Base-by-base conservation (phyloP, 1,140 invertebrate species). In the Tetragonula clypearis region DNA sequence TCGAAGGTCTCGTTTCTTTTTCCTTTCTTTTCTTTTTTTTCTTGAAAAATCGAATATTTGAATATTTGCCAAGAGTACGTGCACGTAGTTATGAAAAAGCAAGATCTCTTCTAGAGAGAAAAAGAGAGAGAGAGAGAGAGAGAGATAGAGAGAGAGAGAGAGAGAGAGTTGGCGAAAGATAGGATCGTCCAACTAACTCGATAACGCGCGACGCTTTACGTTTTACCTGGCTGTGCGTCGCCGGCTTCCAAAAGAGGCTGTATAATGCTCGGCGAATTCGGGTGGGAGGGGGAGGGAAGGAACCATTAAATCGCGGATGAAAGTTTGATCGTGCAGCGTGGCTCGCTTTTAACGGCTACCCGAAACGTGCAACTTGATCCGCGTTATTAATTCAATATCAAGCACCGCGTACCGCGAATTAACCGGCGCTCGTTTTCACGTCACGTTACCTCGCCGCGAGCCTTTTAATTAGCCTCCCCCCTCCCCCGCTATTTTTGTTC, bases 381-480 rank as follows among this genome's bases (percentile, higher is more conserved):
- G 5, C 68, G 68, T 84, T 84, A 84, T 84, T 84, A 84, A 84
- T 79, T 84, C 77, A 73, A 79, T 72, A 60, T 41, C 75, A 26
- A 21, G 21, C 19, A 56, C 60, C 41, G 53, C 53, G 55, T 69
- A 56, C 74, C 74, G 23, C 74, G 82, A 78, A 69, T 78, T 78
- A 69, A 71, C 65, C n/a, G 19, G n/a, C 35, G 55, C 65, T 49
- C 79, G 79, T 73, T 81, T 79, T 71, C 69, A 26, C 69, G n/a
- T 49, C 56, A 14, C 35, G 30, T 35, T 72, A 8, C 35, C 9
- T 23, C n/a, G 23, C 41, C 15, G 12, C 23, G 58, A 78, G 41
- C 41, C 17, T 58, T 78, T 78, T 78, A 78, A 78, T 77, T 62
- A 60, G 26, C 35, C 23, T 2, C 41, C 2, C 60, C 60, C 23